Evolutionary conservation across 2,113 vertebrate species (phyloP).

Genomic region (Gobius niger): DNA sequence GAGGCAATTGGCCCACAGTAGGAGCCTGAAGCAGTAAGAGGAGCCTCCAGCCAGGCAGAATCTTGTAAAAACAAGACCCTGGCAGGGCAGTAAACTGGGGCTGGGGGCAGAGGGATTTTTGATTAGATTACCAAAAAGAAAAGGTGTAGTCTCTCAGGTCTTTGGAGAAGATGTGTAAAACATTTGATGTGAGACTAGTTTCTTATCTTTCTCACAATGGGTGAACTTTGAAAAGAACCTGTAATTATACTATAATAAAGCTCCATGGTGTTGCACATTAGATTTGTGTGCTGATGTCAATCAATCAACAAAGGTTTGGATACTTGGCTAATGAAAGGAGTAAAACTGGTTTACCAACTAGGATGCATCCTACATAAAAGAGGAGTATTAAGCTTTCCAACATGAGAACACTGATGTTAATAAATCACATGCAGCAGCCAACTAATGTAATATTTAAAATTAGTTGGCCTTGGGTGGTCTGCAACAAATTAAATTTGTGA

Average conservation of each 20-base stretch:
- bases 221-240: conserved; percentile 20
- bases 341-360: not conserved
- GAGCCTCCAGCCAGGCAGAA: conserved; percentile 37
- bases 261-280: not conserved
- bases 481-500: conserved; percentile 39
- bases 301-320: no score
- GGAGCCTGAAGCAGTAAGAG: conserved; percentile 29
- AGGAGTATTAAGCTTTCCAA: not conserved
- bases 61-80: conserved; percentile 63
- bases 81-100: conserved; percentile 36
- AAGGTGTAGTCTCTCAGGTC: not conserved
- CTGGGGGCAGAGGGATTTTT: conserved; percentile 1
- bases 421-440: conserved; percentile 24
- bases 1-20: conserved; percentile 24
- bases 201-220: conserved; percentile 12
- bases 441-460: conserved; percentile 37
- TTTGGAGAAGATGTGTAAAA: conserved; percentile 18
- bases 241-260: conserved; percentile 17
- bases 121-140: conserved; percentile 51
- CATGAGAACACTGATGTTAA: conserved; percentile 18
- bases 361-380: not conserved
- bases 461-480: conserved; percentile 8
- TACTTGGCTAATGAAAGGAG: not conserved
- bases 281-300: not conserved
- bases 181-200: not conserved